Conservation (phyloP, 1,140 invertebrate genomes). For the Cyphomyrmex costatus region DNA sequence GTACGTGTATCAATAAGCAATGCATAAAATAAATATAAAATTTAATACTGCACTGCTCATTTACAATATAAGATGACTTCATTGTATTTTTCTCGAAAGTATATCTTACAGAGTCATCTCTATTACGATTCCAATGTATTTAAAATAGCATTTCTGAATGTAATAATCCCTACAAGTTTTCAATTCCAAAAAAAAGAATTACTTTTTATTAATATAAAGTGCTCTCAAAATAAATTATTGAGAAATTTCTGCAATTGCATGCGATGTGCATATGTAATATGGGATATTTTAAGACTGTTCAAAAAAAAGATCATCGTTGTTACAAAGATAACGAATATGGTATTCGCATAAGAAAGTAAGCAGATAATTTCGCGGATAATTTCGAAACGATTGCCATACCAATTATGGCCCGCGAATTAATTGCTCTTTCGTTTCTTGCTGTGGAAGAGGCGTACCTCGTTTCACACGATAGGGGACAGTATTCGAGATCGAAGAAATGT, state of each 20-base stretch:
- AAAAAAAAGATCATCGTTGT: not conserved
- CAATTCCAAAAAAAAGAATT: not conserved
- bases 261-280: not conserved
- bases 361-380: conserved; percentile 27
- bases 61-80: not conserved
- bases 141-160: not conserved
- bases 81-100: not conserved
- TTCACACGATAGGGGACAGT: conserved; percentile 1
- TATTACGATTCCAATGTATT: not conserved
- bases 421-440: conserved; percentile 62
- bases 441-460: not conserved
- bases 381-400: conserved; percentile 5
- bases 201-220: not conserved
- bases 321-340: not conserved
- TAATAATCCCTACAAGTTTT: not conserved
- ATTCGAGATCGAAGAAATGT: conserved; percentile 2
- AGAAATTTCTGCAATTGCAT: conserved; percentile 3
- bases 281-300: not conserved
- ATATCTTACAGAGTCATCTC: not conserved
- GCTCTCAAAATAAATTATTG: not conserved
- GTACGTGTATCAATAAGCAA: not conserved
- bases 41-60: not conserved
- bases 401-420: conserved; percentile 39
- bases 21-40: not conserved
- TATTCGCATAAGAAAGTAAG: conserved; percentile 5